Conservation (phyloP, 2,113 vertebrate genomes). For the Myotis davidii region DNA sequence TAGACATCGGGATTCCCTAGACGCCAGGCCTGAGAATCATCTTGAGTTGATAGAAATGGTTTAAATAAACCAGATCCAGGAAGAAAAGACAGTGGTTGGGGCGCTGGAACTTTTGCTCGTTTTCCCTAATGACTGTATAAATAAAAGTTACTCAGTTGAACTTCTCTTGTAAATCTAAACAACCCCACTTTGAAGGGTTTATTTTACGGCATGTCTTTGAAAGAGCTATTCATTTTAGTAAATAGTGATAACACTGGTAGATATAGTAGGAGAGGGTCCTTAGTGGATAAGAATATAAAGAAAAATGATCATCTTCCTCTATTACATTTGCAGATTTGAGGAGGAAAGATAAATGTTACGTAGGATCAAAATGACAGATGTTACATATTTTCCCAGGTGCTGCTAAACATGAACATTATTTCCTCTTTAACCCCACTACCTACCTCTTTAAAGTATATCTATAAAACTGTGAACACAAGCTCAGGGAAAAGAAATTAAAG, state of each 20-base stretch:
- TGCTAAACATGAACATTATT: constrained; percentile 8
- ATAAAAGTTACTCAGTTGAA: constrained; percentile 64
- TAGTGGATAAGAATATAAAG: neutral
- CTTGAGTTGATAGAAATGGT: neutral
- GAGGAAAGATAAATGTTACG: neutral
- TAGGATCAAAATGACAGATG: neutral
- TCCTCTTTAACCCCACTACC: constrained; percentile 29
- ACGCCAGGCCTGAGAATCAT: neutral
- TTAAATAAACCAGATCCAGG: neutral
- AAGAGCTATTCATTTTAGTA: neutral
- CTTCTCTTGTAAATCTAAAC: constrained; percentile 44
- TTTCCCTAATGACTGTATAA: constrained; percentile 33
- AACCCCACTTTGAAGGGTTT: neutral
- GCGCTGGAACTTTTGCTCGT: neutral
- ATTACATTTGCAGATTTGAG: neutral
- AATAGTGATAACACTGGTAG: neutral
- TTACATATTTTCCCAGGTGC: constrained; percentile 9
- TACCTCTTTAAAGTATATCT: constrained; percentile 64
- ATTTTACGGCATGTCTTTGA: neutral
- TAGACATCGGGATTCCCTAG: neutral
- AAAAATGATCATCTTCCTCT: neutral
- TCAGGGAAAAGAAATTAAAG: constrained; percentile 69
- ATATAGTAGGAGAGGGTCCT: neutral
- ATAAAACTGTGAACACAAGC: constrained; percentile 72
- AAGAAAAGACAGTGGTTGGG: neutral